Base-by-base conservation (phyloP, 2,113 vertebrate genomes). In the Patagioenas fasciata region DNA sequence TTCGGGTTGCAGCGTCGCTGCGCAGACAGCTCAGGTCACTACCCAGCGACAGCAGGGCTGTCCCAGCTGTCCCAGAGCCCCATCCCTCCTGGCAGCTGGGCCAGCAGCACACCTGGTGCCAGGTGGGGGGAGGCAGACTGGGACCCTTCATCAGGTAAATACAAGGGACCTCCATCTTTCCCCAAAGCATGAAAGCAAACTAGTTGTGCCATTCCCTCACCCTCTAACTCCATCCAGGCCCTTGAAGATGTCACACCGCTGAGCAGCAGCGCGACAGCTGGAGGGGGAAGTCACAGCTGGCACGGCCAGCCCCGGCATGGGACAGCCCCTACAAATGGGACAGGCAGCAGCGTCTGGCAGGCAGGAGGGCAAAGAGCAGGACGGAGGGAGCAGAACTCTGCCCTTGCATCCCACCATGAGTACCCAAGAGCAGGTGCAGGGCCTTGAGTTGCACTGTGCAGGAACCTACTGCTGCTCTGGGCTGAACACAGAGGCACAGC, bases 371-470 rank as follows among this genome's bases (percentile, higher is more conserved):
- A 88, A 86, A 86, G 44, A 82, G 32, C 51, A 50, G 62, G 60
- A 85, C 5, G 3, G 40, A 81, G 26, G 56, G 60, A 92, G 44
- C 50, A 80, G n/a, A 91, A 54, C 51, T 92, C 83, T 78, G 86
- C 48, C 56, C 80, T 71, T 47, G 47, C 65, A 61, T 23, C 9
- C 18, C 16, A 38, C 12, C 4, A 19, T 2, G 1, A 36, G 51
- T 31, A 84, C 4, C 42, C 48, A 31, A 40, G 42, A 48, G 73
- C 32, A 66, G 23, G 7, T 8, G 12, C 29, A 58, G 69, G 32
- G 38, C 69, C 57, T 47, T 0, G 6, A 84, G 36, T 36, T 2
- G 2, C 0, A 0, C 48, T 16, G 12, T 1, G 9, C 2, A 79
- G 44, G 66, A 31, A 77, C 36, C 51, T 14, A 9, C 8, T 1